These are phyloP conservation scores for Engraulis encrasicolus DNA, from an alignment of 2,113 vertebrate genomes.

Conservation along the genomic window DNA sequence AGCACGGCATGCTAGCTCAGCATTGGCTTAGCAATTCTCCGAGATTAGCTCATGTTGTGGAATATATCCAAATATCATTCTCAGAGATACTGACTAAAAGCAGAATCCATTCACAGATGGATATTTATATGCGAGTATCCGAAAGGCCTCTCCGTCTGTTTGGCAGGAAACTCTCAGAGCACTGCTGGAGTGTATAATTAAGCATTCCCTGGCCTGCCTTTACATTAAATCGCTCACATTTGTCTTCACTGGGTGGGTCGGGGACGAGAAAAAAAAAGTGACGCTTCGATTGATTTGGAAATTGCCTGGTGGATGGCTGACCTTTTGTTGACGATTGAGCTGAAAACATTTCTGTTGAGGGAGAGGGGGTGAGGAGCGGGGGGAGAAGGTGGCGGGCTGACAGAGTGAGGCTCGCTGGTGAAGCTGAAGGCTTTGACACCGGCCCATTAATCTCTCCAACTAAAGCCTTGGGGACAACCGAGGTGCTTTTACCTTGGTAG, in stretches of 20 bases:
- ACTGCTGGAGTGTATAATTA: not conserved
- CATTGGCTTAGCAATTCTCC: not conserved
- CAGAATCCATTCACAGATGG: not conserved
- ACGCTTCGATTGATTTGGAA: slow-evolving; percentile 36
- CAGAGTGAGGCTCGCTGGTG: slow-evolving; percentile 54
- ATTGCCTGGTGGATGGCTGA: slow-evolving; percentile 54
- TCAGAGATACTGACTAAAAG: not conserved
- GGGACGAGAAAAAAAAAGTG: slow-evolving; percentile 21
- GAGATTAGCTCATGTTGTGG: slow-evolving; percentile 39
- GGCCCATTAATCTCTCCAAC: slow-evolving; percentile 63
- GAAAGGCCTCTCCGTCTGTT: not conserved
- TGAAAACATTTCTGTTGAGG: slow-evolving; percentile 40
- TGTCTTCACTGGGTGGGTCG: not conserved
- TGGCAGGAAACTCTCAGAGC: not conserved
- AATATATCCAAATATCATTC: too few species aligned
- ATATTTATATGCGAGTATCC: not conserved
- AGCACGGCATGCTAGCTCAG: not conserved
- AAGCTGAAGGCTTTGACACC: slow-evolving; percentile 57
- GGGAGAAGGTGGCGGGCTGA: too few species aligned
- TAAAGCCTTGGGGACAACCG: slow-evolving; percentile 50
- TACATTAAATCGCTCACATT: not conserved
- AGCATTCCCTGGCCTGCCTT: not conserved
- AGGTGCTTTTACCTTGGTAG: slow-evolving; percentile 25
- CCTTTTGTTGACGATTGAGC: slow-evolving; percentile 40
- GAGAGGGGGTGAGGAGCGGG: too few species aligned